phyloP scores from a whole-genome alignment of 2,888 invertebrate species.

The Hymenopus coronatus region DNA sequence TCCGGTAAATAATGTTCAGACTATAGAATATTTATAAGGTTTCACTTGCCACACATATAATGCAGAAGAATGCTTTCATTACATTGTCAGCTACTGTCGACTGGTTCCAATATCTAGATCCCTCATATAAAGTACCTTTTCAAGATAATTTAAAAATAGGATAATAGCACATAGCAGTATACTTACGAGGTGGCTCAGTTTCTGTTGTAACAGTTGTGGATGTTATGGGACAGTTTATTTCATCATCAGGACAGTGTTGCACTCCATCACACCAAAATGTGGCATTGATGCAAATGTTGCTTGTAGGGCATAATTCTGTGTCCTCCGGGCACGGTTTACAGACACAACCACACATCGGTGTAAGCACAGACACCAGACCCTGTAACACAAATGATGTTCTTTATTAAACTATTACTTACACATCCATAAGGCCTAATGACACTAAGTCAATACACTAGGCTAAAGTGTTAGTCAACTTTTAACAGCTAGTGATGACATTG shows the following conservation, averaged over 20 bases:
- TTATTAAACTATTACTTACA: too few relatives aligned
- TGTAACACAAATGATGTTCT: slow-evolving; percentile 37
- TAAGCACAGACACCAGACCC: slow-evolving; percentile 58
- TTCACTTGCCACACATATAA: too few relatives aligned
- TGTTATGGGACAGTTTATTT: slow-evolving; percentile 57
- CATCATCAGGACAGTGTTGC: slow-evolving; percentile 80
- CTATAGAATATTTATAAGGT: too few relatives aligned
- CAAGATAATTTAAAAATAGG: too few relatives aligned
- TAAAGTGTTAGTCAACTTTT: too few relatives aligned
- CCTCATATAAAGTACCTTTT: too few relatives aligned
- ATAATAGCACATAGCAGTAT: neutral
- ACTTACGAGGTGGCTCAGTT: slow-evolving; percentile 1
- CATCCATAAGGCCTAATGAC: neutral
- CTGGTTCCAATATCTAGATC: too few relatives aligned
- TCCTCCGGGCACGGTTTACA: slow-evolving; percentile 71
- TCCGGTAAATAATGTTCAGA: too few relatives aligned
- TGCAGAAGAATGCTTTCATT: too few relatives aligned
- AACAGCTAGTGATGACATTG: too few relatives aligned
- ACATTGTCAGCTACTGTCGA: too few relatives aligned
- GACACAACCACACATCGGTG: slow-evolving; percentile 64
- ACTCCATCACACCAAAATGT: slow-evolving; percentile 78
- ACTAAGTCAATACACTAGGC: too few relatives aligned
- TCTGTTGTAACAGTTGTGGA: slow-evolving; percentile 37
- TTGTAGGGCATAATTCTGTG: slow-evolving; percentile 68
- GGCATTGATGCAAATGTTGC: slow-evolving; percentile 67